phyloP scores from a whole-genome alignment of 1,140 invertebrate species.

The Cotesia vestalis region DNA sequence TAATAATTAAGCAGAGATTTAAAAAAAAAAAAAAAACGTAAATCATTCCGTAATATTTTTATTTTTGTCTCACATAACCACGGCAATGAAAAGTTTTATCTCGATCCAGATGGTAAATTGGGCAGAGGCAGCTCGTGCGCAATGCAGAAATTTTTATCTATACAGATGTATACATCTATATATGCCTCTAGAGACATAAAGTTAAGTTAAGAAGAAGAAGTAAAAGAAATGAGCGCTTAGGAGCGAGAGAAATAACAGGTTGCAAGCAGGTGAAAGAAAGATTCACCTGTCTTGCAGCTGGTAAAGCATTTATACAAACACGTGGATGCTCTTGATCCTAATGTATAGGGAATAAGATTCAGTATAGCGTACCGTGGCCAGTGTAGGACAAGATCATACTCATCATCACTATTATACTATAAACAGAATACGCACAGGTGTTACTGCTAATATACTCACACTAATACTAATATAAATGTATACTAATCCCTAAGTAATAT shows the following conservation, averaged over 20 bases:
- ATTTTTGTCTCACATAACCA: neutral
- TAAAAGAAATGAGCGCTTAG: neutral
- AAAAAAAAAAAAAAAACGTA: neutral
- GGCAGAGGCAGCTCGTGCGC: slow-evolving; percentile 42
- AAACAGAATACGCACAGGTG: too few species aligned
- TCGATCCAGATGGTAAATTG: slow-evolving; percentile 52
- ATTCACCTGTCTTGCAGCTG: slow-evolving; percentile 61
- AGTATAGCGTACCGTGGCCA: neutral
- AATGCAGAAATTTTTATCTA: neutral
- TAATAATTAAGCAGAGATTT: too few species aligned
- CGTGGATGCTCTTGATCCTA: neutral
- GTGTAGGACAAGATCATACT: too few species aligned
- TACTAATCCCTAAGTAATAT: neutral
- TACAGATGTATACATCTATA: neutral
- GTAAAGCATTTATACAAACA: slow-evolving; percentile 29
- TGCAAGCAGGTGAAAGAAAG: slow-evolving; percentile 59
- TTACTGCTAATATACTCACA: too few species aligned
- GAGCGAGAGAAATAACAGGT: slow-evolving; percentile 52
- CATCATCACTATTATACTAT: too few species aligned
- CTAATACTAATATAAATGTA: neutral
- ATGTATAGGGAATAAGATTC: neutral
- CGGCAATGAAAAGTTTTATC: slow-evolving; percentile 37
- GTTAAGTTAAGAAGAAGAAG: slow-evolving; percentile 3
- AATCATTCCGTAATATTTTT: neutral
- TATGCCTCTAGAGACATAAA: slow-evolving; percentile 37